Evolutionary conservation across 2,797 vertebrate species (phyloP), one percentile per base, ranked within the genome.

Genomic region (Argyrosomus regius): DNA sequence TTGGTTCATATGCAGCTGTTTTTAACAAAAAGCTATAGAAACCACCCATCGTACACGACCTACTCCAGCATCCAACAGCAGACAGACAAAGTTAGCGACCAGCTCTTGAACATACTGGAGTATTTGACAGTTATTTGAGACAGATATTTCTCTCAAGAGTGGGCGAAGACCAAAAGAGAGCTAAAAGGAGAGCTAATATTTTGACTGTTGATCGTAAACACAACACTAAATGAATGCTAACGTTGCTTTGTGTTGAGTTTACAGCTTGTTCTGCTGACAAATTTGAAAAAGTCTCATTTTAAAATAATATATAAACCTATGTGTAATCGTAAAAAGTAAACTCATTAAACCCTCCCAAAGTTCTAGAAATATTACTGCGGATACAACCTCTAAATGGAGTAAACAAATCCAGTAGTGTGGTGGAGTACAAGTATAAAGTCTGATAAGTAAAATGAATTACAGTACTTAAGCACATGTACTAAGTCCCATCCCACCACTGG

Each of bases 401-500:
- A 17, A 20, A 35, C 35, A 35, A 35, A 2, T 31, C 57, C 8
- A 62, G 12, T 26, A n/a, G 22, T 67, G 11, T 16, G 24, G 6
- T 60, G 7, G 18, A 41, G n/a, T 6, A 59, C 4, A 59, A 24
- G 41, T 22, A 18, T 41, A 8, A 12, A 31, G 4, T 12, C 52
- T 2, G 6, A 35, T 12, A 7, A 39, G 6, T 54, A 14, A 39
- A 66, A 26, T 2, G 4, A 48, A 53, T 22, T 11, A 35, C 58
- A 52, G 5, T 62, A n/a, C 17, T 54, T 22, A 17, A 54, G 49
- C 43, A 57, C 17, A 24, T 58, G 8, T 43, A 59, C 17, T 31
- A 22, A 18, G 13, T 61, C 35, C 28, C 41, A 62, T 45, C 72
- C 43, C 64, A 64, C n/a, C 18, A 66, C 22, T 59, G 35, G 49